These are phyloP conservation scores for Philypnodon macrostomus DNA, from an alignment of 2,797 vertebrate genomes.

Conservation along the genomic window DNA sequence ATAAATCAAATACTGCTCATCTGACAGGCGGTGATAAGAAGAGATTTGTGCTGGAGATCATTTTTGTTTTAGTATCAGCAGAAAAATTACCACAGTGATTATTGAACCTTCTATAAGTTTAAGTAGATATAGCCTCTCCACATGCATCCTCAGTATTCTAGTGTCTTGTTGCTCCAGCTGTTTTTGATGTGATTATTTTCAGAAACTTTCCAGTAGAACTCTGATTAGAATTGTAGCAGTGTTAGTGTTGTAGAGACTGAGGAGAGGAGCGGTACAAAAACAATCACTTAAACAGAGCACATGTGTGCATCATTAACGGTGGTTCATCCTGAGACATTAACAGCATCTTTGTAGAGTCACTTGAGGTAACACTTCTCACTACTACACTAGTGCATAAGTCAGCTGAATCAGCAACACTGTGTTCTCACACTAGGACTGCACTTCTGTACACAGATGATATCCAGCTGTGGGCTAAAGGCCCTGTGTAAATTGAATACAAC, in stretches of 20 bases:
- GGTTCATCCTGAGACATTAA: slow-evolving; percentile 36
- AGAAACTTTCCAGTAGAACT: slow-evolving; percentile 3
- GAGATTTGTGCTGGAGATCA: slow-evolving; percentile 5
- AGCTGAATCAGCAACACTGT: slow-evolving; percentile 37
- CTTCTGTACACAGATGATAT: too few species aligned
- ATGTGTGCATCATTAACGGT: slow-evolving; percentile 7
- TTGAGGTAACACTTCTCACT: slow-evolving; percentile 32
- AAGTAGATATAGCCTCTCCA: too few species aligned
- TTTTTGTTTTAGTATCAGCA: slow-evolving; percentile 1
- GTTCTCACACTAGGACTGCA: slow-evolving; percentile 25
- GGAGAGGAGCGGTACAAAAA: background rate
- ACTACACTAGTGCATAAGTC: slow-evolving; percentile 20
- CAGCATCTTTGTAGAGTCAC: slow-evolving; percentile 34
- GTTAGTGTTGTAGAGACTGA: slow-evolving; percentile 2
- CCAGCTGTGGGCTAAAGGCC: too few species aligned
- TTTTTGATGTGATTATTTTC: slow-evolving; percentile 5
- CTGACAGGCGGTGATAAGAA: background rate
- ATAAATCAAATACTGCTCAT: too few species aligned
- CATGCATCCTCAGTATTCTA: background rate
- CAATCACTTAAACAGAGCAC: background rate
- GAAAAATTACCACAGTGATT: too few species aligned
- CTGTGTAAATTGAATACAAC: too few species aligned
- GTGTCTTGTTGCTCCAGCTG: slow-evolving; percentile 4
- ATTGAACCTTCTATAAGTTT: too few species aligned
- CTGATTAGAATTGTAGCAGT: slow-evolving; percentile 1